phyloP scores from a whole-genome alignment of 2,888 invertebrate species.

The Scaptomyza tumidula region DNA sequence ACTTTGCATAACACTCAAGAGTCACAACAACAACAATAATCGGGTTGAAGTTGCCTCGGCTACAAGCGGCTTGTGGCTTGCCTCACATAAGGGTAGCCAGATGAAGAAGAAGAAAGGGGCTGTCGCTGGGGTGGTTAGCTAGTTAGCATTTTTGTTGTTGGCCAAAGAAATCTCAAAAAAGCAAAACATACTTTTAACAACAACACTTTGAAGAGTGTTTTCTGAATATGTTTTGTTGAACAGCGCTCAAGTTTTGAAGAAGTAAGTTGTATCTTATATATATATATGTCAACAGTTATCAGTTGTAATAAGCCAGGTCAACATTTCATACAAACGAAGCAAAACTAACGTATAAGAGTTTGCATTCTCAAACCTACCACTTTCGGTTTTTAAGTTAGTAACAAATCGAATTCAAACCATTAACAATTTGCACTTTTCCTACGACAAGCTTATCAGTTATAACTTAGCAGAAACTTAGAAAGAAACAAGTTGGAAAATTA shows the following conservation, averaged over 20 bases:
- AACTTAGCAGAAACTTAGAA: too few species aligned
- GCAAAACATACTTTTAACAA: conserved; percentile 3
- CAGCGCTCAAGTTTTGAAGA: conserved; percentile 17
- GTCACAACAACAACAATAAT: conserved; percentile 35
- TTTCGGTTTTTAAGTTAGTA: too few species aligned
- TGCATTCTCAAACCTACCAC: background rate
- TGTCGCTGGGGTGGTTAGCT: conserved; percentile 23
- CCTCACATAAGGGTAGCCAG: background rate
- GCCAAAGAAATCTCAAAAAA: conserved; percentile 15
- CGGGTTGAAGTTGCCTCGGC: conserved; percentile 40
- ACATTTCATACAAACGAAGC: conserved; percentile 13
- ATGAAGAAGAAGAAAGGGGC: background rate
- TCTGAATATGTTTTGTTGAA: conserved; percentile 24
- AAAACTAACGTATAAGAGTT: background rate
- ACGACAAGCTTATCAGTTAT: too few species aligned
- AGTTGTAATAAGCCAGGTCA: conserved; percentile 7
- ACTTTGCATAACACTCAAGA: conserved; percentile 76
- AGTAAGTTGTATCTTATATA: background rate
- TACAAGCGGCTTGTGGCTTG: conserved; percentile 40
- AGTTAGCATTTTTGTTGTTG: conserved; percentile 57
- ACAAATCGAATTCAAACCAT: background rate
- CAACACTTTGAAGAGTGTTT: conserved; percentile 20
- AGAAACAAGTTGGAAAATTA: background rate
- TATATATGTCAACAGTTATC: conserved; percentile 22
- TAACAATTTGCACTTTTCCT: too few species aligned